Evolutionary conservation across 2,888 invertebrate species (phyloP), one percentile per base, ranked within the genome.

Genomic region (Caenorhabditis virilis): DNA sequence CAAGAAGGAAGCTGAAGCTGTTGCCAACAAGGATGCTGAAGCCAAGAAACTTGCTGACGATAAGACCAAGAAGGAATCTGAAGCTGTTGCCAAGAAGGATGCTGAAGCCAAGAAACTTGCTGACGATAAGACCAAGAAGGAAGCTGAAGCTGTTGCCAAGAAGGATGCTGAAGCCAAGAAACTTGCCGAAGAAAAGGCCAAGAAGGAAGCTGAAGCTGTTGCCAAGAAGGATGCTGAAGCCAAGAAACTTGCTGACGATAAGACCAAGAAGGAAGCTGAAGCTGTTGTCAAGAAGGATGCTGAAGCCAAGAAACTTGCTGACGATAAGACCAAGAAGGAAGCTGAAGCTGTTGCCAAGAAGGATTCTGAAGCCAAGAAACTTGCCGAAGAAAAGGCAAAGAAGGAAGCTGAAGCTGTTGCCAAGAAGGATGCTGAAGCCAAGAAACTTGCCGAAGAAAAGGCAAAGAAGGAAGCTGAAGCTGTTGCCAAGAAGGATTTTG

Each of bases 261-360:
- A 46, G 16, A 18, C 27, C 15, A 46, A 46, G 33, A 33, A 27
- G 27, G 30, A 46, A 15, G 30, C 46, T 46, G 46, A 46, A 5
- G 20, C 7, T 2, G 26, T 25, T 25, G 25, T 16, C 5, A 15
- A 27, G 16, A 33, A 46, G 15, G 46, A 27, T n/a, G 46, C 46
- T 18, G 18, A 46, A 20, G 30, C 27, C 4, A 30, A 46, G 27
- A 33, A 46, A 16, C 30, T 30, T 3, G 46, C 46, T 30, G 46
- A 42, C 7, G 42, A 4, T 18, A 30, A 46, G 15, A 41, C 38
- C 11, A 57, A 59, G 36, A 25, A 48, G 38, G 23, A 43, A 5
- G 48, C 35, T 22, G 65, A 59, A 1, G 53, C 48, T 7, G 36
- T 46, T 25, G 20, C 38, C 18, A 50, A 62, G 46, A 27, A 55